Evolutionary conservation across 2,888 invertebrate species (phyloP).

Genomic region (Chrysolina oricalcia): DNA sequence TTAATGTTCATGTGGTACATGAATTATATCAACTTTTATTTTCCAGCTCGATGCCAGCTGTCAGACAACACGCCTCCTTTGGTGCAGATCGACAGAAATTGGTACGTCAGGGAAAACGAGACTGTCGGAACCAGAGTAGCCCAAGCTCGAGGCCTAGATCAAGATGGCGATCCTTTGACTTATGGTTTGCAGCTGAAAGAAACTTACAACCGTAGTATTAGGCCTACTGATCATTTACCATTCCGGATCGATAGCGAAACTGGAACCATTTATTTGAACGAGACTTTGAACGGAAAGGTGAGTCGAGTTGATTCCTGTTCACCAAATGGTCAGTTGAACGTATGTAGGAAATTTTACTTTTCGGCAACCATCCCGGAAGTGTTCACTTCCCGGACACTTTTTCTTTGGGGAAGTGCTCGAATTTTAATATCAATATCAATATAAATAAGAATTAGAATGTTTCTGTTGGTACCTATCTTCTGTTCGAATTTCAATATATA

Average conservation of each 20-base stretch:
- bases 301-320: conserved; percentile 62
- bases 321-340: background rate
- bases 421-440: too few species aligned
- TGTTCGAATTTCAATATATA: too few species aligned
- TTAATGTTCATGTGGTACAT: background rate
- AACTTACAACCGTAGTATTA: conserved; percentile 57
- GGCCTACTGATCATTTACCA: conserved; percentile 76
- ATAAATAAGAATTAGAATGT: too few species aligned
- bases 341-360: too few species aligned
- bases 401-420: too few species aligned
- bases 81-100: conserved; percentile 81
- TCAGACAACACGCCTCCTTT: conserved; percentile 72
- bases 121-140: conserved; percentile 83
- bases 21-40: conserved; percentile 19
- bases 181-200: conserved; percentile 80
- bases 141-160: conserved; percentile 80
- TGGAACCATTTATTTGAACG: conserved; percentile 86
- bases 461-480: too few species aligned
- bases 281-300: conserved; percentile 85
- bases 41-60: conserved; percentile 57
- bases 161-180: conserved; percentile 77
- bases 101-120: conserved; percentile 83
- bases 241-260: conserved; percentile 84
- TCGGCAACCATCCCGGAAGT: too few species aligned
- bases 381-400: too few species aligned